These are phyloP conservation scores for Epistrophella euchroma DNA, from an alignment of 2,888 invertebrate genomes.

Conservation along the genomic window DNA sequence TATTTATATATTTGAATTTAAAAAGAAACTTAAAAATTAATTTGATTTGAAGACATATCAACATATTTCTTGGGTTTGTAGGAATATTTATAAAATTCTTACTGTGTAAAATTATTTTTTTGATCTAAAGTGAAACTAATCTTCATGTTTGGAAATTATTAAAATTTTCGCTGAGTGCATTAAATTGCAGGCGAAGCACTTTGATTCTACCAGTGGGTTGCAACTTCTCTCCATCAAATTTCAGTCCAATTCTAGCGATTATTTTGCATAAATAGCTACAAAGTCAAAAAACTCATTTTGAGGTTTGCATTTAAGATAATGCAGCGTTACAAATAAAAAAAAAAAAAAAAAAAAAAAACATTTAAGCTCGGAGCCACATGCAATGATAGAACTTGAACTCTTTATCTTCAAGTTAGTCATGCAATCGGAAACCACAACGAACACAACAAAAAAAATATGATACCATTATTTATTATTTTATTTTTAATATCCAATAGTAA, in stretches of 20 bases:
- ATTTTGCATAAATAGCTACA: conserved; percentile 55
- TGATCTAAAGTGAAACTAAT: too few relatives aligned
- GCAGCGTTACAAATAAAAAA: conserved; percentile 20
- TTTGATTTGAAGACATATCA: too few relatives aligned
- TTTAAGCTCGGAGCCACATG: conserved; percentile 17
- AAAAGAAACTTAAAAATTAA: too few relatives aligned
- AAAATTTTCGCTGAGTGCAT: neutral
- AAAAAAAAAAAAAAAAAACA: conserved; percentile 16
- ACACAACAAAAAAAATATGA: neutral
- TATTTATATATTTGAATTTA: too few relatives aligned
- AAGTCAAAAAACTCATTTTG: conserved; percentile 35
- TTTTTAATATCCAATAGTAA: conserved; percentile 23
- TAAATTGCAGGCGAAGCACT: conserved; percentile 25
- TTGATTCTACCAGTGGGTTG: conserved; percentile 22
- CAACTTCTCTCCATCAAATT: conserved; percentile 17
- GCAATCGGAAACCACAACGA: conserved; percentile 39
- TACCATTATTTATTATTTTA: conserved; percentile 28
- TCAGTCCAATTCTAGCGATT: conserved; percentile 44
- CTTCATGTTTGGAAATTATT: too few relatives aligned
- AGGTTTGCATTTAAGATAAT: conserved; percentile 41
- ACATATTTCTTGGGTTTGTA: too few relatives aligned
- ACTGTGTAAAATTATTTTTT: too few relatives aligned
- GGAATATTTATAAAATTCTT: too few relatives aligned
- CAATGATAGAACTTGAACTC: conserved; percentile 9
- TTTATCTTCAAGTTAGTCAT: conserved; percentile 46